Percentiles rank a stretch among this genome's conserved stretches.
phyloP scores from a whole-genome alignment of 2,888 invertebrate species.

The Pherbina coryleti region DNA sequence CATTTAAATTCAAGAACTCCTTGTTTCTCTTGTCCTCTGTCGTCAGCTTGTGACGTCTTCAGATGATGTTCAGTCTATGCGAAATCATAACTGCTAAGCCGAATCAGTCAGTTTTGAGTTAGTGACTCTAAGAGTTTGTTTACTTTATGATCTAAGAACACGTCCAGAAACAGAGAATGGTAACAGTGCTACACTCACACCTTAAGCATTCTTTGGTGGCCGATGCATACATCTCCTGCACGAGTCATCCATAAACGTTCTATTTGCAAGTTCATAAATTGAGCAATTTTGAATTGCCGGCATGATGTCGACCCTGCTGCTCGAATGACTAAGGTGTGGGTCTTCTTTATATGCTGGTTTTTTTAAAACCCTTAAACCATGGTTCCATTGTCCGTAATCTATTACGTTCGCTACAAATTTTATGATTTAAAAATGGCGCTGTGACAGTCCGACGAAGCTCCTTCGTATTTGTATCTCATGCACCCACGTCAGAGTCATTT shows the following conservation, averaged over 20 bases:
- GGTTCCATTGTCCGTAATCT: slow-evolving; percentile 20
- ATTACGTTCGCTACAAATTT: slow-evolving; percentile 46
- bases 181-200: slow-evolving; percentile 40
- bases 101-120: slow-evolving; percentile 16
- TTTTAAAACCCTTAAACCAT: neutral
- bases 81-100: neutral
- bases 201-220: neutral
- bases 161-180: neutral
- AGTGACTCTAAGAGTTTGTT: neutral
- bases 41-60: too few species aligned
- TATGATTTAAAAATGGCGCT: slow-evolving; percentile 38
- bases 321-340: slow-evolving; percentile 45
- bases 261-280: slow-evolving; percentile 52
- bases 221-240: neutral
- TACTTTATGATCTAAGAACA: neutral
- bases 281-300: slow-evolving; percentile 49
- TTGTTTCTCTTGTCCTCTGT: neutral
- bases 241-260: slow-evolving; percentile 46
- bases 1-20: neutral
- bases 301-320: slow-evolving; percentile 13
- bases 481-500: slow-evolving; percentile 50
- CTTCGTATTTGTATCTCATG: neutral
- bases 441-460: slow-evolving; percentile 17
- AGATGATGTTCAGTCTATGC: neutral
- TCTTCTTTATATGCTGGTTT: slow-evolving; percentile 41